Evolutionary conservation across 2,797 vertebrate genomes (phyloP), one percentile per base, ranked within the genome.

Genomic region (Megalops cyprinoides): DNA sequence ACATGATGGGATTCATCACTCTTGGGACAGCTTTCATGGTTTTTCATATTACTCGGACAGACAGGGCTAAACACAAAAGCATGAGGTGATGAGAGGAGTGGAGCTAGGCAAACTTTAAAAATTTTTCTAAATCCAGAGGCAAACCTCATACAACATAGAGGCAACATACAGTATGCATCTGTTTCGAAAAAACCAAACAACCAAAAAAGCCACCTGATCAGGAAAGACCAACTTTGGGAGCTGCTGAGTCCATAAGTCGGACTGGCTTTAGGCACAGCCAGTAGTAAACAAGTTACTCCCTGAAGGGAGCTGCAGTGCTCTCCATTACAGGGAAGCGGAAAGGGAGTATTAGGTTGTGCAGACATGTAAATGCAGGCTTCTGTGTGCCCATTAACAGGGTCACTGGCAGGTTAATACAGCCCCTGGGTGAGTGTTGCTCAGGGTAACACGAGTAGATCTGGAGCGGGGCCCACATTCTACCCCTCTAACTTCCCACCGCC

Each of bases 321-420:
- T 88, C 78, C 78, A 84, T 74, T 74, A 37, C 56, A 86, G 88
- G 89, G 85, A 88, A 90, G 80, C 82, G 74, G 85, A 82, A 58
- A 46, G 84, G 81, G 82, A 83, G 87, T 85, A 84, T 91, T 84
- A 84, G 85, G 79, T 87, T 88, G 79, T 80, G 69, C 86, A 84
- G 84, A 88, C 74, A 84, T 87, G 87, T 86, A 85, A 90, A 89
- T 84, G 85, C 78, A 88, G 86, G 84, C 82, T 82, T 83, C 82
- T 78, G 76, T 89, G 81, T 82, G 85, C 65, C 74, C 81, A 90
- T 89, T 88, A 89, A 87, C 78, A 85, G 84, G 90, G 90, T 93
- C 89, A 91, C 76, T 83, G 49, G 81, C 60, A 84, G 89, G 89
- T 90, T 90, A 90, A 89, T 86, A 82, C 60, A 84, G 67, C 31